phyloP scores from a whole-genome alignment of 2,113 vertebrate genomes.

The Haemorhous mexicanus region DNA sequence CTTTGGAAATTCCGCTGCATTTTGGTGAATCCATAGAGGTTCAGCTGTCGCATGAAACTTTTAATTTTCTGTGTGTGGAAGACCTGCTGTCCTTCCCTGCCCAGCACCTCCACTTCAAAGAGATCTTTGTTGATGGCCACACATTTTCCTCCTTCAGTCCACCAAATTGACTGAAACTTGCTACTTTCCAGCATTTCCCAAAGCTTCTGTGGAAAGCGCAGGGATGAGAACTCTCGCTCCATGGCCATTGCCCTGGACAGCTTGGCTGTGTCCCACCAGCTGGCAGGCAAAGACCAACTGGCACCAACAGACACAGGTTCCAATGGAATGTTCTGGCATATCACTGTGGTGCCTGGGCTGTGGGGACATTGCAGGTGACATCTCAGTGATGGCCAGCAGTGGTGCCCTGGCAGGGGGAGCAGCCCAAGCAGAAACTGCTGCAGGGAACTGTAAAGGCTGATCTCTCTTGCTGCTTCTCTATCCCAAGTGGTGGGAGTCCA shows the following conservation, averaged over 20 bases:
- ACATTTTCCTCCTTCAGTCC: not conserved
- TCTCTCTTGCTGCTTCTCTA: not conserved
- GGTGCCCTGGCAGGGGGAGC: not conserved
- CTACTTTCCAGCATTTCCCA: not conserved
- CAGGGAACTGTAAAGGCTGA: not conserved
- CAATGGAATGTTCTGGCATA: not conserved
- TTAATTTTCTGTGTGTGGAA: not conserved
- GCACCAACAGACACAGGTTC: not conserved
- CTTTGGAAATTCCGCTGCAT: rapidly evolving
- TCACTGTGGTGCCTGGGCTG: not conserved
- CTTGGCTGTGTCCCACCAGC: not conserved
- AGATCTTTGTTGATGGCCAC: not conserved
- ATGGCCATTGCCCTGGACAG: not conserved
- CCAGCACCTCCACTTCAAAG: not conserved
- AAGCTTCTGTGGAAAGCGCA: not conserved
- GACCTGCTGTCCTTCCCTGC: not conserved
- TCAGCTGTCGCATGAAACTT: not conserved
- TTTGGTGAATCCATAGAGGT: not conserved
- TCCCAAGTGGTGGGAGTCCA: not conserved
- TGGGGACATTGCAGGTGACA: not conserved
- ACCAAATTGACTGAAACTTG: not conserved
- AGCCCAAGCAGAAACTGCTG: not conserved
- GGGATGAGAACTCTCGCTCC: not conserved
- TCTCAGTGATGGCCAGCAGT: not conserved
- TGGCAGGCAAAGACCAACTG: not conserved